Percentiles rank a stretch among this genome's conserved stretches.
Evolutionary conservation across 2,113 vertebrate species (phyloP).

Genomic region (Campylomormyrus tamandua): DNA sequence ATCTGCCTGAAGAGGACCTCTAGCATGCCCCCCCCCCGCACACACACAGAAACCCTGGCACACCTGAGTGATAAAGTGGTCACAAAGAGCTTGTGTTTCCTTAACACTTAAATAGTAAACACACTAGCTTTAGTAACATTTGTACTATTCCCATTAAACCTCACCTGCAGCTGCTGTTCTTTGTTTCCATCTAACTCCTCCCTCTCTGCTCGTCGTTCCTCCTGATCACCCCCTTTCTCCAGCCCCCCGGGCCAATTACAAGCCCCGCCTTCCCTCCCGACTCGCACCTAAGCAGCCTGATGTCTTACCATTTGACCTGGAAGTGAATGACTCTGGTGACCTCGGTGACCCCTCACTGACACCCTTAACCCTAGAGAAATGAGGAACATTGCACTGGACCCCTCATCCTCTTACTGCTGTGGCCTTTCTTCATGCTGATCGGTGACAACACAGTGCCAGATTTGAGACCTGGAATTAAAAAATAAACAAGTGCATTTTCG

Average conservation of each 20-base stretch:
- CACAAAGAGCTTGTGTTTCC: not conserved
- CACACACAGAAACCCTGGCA: not conserved
- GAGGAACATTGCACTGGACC: not conserved
- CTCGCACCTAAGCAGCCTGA: not conserved
- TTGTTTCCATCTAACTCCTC: not conserved
- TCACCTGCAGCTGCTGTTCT: not conserved
- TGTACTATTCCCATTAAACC: not conserved
- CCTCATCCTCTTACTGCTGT: constrained; percentile 32
- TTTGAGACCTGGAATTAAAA: not conserved
- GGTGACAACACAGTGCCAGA: not conserved
- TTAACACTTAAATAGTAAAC: not conserved
- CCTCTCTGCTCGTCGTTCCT: not conserved
- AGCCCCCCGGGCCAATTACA: not conserved
- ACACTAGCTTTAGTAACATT: not conserved
- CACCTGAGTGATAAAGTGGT: not conserved
- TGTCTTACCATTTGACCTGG: constrained; percentile 26
- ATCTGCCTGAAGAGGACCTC: not conserved
- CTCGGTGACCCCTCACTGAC: not conserved
- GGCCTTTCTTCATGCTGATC: constrained; percentile 26
- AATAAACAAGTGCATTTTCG: not conserved
- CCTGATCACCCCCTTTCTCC: not conserved
- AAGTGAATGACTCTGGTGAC: constrained; percentile 4
- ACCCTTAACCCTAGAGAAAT: not conserved
- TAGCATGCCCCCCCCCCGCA: too few species aligned
- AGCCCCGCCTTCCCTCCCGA: not conserved